Base-by-base conservation (phyloP, 2,888 invertebrate genomes). In the Ganaspis brasiliensis region DNA sequence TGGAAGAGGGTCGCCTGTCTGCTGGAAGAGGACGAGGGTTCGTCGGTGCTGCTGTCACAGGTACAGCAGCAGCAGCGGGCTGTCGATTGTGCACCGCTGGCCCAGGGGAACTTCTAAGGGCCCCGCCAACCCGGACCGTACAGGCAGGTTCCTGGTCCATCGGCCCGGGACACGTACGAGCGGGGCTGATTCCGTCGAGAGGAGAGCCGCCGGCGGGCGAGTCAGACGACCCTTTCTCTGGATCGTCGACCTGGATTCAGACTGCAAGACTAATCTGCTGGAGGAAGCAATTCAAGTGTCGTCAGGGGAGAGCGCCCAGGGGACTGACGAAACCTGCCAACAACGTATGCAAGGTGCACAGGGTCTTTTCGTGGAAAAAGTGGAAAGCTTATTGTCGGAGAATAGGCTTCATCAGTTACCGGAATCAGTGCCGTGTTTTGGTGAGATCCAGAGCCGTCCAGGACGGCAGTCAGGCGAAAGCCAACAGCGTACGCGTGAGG, bases 21-120 rank as follows among this genome's bases (percentile, higher is more conserved):
- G 26, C 52, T 71, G 71, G 55, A 72, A 77, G 74, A 57, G 76
- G 76, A 72, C 79, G 82, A 79, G 81, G 56, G 72, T 73, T 73
- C 70, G 74, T n/a, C 61, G 72, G 49, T 49, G 55, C 37, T 45
- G 72, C 55, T 56, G 55, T 56, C 35, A 19, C 52, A 72, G 5
- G 55, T 63, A 21, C 70, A 72, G 57, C 72, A 57, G 55, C 55
- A 26, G 74, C 80, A 72, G 71, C 76, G 82, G 77, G 79, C 77
- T 21, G 72, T 37, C 72, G 74, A 57, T 72, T 75, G 72, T 77
- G 74, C 70, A 75, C 74, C 76, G 74, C 81, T 85, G 85, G 81
- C 81, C 81, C 87, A 86, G 88, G 88, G 88, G 88, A 87, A 89
- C 87, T 88, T 84, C 85, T 87, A 86, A 88, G 85, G 83, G 87